Evolutionary conservation across 35 echinoderm and acorn worm genomes (phyloP).

Genomic region (Antedon bifida): DNA sequence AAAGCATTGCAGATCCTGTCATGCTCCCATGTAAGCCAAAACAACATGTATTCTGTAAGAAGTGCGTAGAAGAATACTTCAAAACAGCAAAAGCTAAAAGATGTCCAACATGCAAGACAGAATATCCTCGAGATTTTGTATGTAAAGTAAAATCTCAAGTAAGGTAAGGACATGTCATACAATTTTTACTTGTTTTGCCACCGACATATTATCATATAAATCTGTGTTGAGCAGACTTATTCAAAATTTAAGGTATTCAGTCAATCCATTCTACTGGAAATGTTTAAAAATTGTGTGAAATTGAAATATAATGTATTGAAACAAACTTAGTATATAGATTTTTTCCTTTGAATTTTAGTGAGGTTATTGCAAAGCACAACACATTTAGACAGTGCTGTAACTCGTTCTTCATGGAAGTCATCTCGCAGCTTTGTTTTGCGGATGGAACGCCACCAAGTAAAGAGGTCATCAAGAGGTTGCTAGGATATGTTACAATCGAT

Average conservation of each 20-base stretch:
- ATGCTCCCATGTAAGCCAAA: background rate
- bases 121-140: background rate
- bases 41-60: background rate
- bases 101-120: background rate
- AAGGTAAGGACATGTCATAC: too few relatives aligned
- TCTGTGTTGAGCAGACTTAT: too few relatives aligned
- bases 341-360: constrained; percentile 4
- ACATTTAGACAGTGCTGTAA: constrained; percentile 16
- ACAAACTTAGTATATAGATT: too few relatives aligned
- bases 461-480: constrained; percentile 7
- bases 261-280: background rate
- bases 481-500: constrained; percentile 17
- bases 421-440: constrained; percentile 14
- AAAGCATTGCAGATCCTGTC: constrained; percentile 7
- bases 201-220: too few relatives aligned
- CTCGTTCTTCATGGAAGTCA: constrained; percentile 16
- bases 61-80: background rate
- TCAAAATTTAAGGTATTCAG: background rate
- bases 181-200: too few relatives aligned
- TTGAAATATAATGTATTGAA: too few relatives aligned
- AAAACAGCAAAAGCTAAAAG: background rate
- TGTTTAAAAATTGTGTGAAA: too few relatives aligned
- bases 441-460: constrained; percentile 4
- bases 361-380: background rate
- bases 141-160: background rate